Evolutionary conservation across 2,113 vertebrate species (phyloP).

Genomic region (Paramormyrops kingsleyae): DNA sequence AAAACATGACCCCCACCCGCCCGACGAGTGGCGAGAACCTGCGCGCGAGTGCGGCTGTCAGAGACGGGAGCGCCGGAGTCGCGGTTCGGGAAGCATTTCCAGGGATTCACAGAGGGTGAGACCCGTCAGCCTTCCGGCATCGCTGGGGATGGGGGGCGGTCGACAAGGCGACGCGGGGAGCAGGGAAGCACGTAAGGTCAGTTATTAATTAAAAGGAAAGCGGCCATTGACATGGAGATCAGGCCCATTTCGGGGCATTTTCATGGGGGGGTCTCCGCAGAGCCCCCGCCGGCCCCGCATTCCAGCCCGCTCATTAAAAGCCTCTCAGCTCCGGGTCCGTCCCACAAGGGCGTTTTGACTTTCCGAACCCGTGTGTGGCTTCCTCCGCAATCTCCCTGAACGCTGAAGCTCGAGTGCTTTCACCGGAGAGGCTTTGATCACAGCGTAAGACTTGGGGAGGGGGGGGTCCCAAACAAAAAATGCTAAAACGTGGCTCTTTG

Average conservation of each 20-base stretch:
- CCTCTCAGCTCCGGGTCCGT: constrained; percentile 31
- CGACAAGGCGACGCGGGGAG: neutral
- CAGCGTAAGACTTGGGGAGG: neutral
- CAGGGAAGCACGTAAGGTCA: constrained; percentile 27
- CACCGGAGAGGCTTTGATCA: neutral
- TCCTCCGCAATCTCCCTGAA: neutral
- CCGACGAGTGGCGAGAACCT: neutral
- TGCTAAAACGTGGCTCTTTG: neutral
- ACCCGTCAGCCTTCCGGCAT: neutral
- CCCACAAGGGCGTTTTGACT: constrained; percentile 36
- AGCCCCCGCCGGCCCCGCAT: neutral
- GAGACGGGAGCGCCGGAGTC: neutral
- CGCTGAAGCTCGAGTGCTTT: neutral
- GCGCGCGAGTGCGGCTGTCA: neutral
- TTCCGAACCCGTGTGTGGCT: constrained; percentile 26
- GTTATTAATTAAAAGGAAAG: constrained; percentile 47
- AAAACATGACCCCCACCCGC: neutral
- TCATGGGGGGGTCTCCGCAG: neutral
- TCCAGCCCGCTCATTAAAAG: constrained; percentile 1
- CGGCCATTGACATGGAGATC: constrained; percentile 42
- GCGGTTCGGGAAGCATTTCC: neutral
- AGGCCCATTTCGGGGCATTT: neutral
- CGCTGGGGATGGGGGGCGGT: neutral
- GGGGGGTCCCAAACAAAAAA: neutral
- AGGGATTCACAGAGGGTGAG: neutral